Base-by-base conservation (phyloP, 2,888 invertebrate genomes). In the Thera britannica region DNA sequence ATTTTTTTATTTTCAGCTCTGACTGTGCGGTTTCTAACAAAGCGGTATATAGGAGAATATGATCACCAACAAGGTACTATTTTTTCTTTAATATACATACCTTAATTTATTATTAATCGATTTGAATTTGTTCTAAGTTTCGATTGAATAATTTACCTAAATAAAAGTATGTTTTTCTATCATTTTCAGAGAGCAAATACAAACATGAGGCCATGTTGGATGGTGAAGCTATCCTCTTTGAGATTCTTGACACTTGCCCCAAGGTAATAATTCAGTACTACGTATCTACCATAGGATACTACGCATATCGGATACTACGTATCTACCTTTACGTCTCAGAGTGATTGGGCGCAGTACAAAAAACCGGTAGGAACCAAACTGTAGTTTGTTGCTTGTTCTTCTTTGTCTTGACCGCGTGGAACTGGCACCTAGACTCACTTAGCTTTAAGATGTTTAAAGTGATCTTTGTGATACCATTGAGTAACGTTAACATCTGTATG, bases 1-100 rank as follows among this genome's bases (percentile, higher is more conserved):
- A 23, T 44, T n/a, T 55, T 55, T 44, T 41, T 36, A 58, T 56
- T 65, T 70, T 41, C 95, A 97, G 97, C 97, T 3, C 90, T 98
- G 79, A 97, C 97, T 35, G 98, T 98, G 67, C 95, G 98, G 71
- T 98, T 98, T 87, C 94, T 98, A 71, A 98, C 98, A n/a, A 97
- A 97, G 83, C 94, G 98, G 67, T 98, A 98, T 90, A 98, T 98
- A 73, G 98, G 98, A 58, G 98, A 98, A 92, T 98, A 98, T 90
- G 98, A 98, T 87, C 98, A 98, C 87, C 97, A 98, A 89, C 96
- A 97, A 95, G 98, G 98, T 97, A 93, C 92, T 2, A 5, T 6
- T 3, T 2, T 5, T 36, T 56, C 38, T 49, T 62, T 62, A 12
- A 59, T 56, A 34, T 58, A 6, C 61, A 5, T 6, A 12, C n/a